Evolutionary conservation across 2,113 vertebrate genomes (phyloP), one percentile per base, ranked within the genome.

Genomic region (Emydura subglobosa): DNA sequence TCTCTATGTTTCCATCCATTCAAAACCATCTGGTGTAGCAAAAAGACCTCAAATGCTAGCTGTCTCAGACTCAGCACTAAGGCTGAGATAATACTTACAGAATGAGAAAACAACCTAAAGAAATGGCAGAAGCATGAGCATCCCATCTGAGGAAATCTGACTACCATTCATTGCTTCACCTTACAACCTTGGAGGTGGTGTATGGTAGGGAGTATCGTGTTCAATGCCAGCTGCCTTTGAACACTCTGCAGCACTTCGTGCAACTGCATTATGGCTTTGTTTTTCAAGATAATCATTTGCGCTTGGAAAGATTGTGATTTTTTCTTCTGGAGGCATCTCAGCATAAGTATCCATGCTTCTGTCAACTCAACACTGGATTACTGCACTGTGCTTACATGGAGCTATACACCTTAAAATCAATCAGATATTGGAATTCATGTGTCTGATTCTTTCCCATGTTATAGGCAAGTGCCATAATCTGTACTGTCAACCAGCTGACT

Each of bases 221-320:
- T 27, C 79, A 93, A 96, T 86, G 80, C 57, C 83, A 79, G 90
- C 89, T 74, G 51, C 16, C 31, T 79, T 49, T 72, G 55, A 89
- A 84, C 61, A 65, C 31, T 65, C 61, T 16, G 34, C 19, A 29
- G 31, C 31, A 65, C 29, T 34, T 31, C 61, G 17, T 34, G 31
- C 31, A 65, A 65, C 59, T 65, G 14, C 14, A 65, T 65, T 65
- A 61, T 61, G 17, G 61, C 17, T 34, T 34, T 34, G 31, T 44
- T 84, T 19, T 39, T 79, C 51, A 79, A 89, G 29, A 10, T 54
- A 78, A 82, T 76, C 55, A 79, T 80, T 90, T 72, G 21, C 22
- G 5, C 39, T 85, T 90, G 57, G 10, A 54, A 94, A 74, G 50
- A 93, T 89, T 42, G 11, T 42, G 68, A 74, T 3, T 4, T 55